phyloP scores from a whole-genome alignment of 2,888 invertebrate species.

The Tanaodytes sp. region DNA sequence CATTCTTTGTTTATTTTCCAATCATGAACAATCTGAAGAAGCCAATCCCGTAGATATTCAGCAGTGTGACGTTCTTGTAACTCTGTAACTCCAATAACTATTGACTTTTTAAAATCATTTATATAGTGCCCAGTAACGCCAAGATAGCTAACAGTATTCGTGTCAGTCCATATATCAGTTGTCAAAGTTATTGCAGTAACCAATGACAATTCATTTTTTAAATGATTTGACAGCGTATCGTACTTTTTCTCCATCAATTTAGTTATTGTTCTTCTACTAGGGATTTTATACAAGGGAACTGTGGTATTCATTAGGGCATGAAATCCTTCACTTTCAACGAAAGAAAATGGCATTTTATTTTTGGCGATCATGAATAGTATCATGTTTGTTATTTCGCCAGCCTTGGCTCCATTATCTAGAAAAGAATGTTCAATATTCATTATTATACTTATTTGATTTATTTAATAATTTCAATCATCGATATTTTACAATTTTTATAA shows the following conservation, averaged over 20 bases:
- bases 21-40: conserved; percentile 28
- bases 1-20: conserved; percentile 53
- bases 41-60: conserved; percentile 44
- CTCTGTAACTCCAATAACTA: conserved; percentile 46
- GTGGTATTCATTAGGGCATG: conserved; percentile 13
- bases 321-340: conserved; percentile 41
- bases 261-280: conserved; percentile 29
- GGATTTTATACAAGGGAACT: conserved; percentile 34
- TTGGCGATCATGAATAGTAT: conserved; percentile 70
- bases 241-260: conserved; percentile 34
- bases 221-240: conserved; percentile 12
- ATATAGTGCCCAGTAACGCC: conserved; percentile 30
- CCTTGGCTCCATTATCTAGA: conserved; percentile 28
- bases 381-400: conserved; percentile 19
- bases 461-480: no score
- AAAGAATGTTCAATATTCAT: no score
- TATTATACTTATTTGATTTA: no score
- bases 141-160: conserved; percentile 27
- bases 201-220: conserved; percentile 30
- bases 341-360: conserved; percentile 18
- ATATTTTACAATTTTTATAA: no score
- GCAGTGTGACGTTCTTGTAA: conserved; percentile 50
- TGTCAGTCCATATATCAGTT: conserved; percentile 53
- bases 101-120: conserved; percentile 16
- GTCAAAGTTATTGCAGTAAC: conserved; percentile 34